Percentiles rank a stretch among this genome's conserved stretches.
Conservation (phyloP, 2,113 vertebrate genomes). For the Cinclus cinclus region DNA sequence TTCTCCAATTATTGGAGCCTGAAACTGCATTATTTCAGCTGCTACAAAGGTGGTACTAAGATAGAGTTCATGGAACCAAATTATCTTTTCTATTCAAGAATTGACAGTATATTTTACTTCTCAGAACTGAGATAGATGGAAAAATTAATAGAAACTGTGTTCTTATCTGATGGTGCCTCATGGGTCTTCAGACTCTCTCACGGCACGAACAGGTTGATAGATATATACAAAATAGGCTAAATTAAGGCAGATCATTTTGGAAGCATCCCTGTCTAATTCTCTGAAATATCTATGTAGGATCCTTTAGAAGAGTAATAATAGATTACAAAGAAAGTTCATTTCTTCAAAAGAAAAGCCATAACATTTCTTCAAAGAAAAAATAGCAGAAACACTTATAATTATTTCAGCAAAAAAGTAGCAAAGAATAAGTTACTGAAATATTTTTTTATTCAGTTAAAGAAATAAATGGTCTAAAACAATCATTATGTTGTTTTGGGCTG, state of each 20-base stretch:
- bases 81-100: slow-evolving; percentile 8
- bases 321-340: slow-evolving; percentile 1
- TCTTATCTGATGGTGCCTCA: slow-evolving; percentile 47
- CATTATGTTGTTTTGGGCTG: slow-evolving; percentile 46
- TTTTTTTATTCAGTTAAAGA: background rate
- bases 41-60: background rate
- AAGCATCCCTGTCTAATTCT: background rate
- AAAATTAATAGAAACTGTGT: slow-evolving; percentile 53
- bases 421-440: background rate
- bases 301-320: slow-evolving; percentile 30
- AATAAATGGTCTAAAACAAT: slow-evolving; percentile 4
- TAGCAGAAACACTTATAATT: background rate
- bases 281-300: background rate
- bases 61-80: background rate
- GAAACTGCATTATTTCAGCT: background rate
- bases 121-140: background rate
- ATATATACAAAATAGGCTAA: slow-evolving; percentile 19
- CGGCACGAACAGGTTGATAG: slow-evolving; percentile 9
- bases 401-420: background rate
- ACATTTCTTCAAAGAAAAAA: slow-evolving; percentile 30
- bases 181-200: slow-evolving; percentile 14
- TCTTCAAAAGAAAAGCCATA: slow-evolving; percentile 26
- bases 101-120: slow-evolving; percentile 12
- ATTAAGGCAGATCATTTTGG: background rate
- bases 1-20: background rate